Base-by-base conservation (phyloP, 2,797 vertebrate species). In the Poeciliopsis gracilis region DNA sequence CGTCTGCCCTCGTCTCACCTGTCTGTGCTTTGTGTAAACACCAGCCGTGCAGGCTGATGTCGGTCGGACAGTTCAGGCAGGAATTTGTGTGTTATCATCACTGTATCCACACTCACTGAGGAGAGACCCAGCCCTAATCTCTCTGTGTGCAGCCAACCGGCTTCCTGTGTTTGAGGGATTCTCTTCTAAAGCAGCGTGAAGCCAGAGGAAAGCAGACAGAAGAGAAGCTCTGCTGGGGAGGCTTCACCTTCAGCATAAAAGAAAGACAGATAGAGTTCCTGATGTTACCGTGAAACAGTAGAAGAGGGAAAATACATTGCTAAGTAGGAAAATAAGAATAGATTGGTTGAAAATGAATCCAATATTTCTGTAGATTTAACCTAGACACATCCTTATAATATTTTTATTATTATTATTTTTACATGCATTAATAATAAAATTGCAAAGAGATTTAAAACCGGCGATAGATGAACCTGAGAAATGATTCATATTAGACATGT, bases 151-250 rank as follows among this genome's bases (percentile, higher is more conserved):
- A 94, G 91, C 86, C 78, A 89, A 91, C 94, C 95, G 94, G 95
- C 92, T 95, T 95, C 92, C 94, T 93, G 93, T 94, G 92, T 92
- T 87, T 86, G 92, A 86, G 90, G 82, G 47, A 75, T 15, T 82
- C 79, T 72, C 45, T 77, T 72, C 45, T 77, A 63, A 16, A 87
- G 61, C n/a, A 41, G 9, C 25, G 61, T 53, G 83, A 90, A 93
- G 87, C n/a, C 30, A 2, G 4, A 72, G 28, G 28, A 12, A 53
- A 25, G 72, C n/a, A 73, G 46, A 47, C 1, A 18, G 71, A 3
- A 1, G 1, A 0, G 11, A 28, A 79, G n/a, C 82, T 90, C 88
- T 91, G 89, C 3, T 18, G 0, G 1, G 3, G 2, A 33, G 10
- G 12, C 20, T 46, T 30, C 0, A 13, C 49, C 77, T 85, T 88